Evolutionary conservation across 2,888 invertebrate species (phyloP), one percentile per base, ranked within the genome.

Genomic region (Aromia moschata): DNA sequence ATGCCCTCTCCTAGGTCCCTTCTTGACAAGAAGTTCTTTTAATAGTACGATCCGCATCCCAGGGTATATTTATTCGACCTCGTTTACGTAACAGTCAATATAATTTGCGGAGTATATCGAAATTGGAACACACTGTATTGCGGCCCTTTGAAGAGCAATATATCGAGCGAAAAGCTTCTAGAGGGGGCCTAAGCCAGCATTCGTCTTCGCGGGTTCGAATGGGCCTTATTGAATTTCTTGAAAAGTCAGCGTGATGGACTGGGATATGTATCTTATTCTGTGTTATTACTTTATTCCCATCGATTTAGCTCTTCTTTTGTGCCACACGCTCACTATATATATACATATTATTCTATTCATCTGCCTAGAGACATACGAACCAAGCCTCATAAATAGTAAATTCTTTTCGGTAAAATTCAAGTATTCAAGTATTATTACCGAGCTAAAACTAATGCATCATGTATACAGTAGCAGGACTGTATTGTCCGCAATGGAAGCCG

Each of bases 231-330:
- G 76, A 76, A 77, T 77, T 76, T 74, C 74, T 72, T 62, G 70
- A 73, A 72, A 75, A 74, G 74, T 73, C 74, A 70, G 70, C 69
- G 70, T 75, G 77, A 77, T 77, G 76, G 77, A 76, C 74, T 74
- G 73, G 73, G 73, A 77, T 75, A 76, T 74, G 77, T 74, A 75
- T 77, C 76, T n/a, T 74, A 74, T 77, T 73, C 73, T 72, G 62
- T 70, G 74, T 77, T 79, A 79, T 79, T 79, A 75, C 77, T 78
- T 77, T 77, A 76, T 75, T 75, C 73, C 71, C 70, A 75, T 77
- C 75, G 76, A 76, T 75, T 74, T 70, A 64, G 70, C 66, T 70
- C 64, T 65, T 69, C 62, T 70, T 70, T 71, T 70, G 64, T 72
- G 58, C 59, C 52, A 55, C 58, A 49, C 45, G 20, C 54, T 38